These are phyloP conservation scores for Dendroctonus ponderosae DNA, from an alignment of 1,140 invertebrate genomes.

Conservation along the genomic window DNA sequence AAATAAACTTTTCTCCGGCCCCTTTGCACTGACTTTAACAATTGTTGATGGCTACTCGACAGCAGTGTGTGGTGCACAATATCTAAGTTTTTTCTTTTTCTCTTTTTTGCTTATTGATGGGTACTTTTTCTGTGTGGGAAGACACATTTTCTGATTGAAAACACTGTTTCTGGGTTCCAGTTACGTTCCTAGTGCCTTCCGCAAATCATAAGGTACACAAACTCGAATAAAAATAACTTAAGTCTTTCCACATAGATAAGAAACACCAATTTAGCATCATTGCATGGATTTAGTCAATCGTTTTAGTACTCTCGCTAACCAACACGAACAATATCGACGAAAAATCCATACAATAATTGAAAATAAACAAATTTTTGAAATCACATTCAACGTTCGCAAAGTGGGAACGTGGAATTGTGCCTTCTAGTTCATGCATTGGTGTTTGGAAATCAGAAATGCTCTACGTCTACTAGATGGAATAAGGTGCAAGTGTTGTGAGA, in stretches of 20 bases:
- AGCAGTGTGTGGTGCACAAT: slow-evolving; percentile 50
- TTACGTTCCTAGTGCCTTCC: slow-evolving; percentile 23
- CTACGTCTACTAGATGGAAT: background rate
- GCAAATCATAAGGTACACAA: slow-evolving; percentile 9
- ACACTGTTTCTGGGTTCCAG: background rate
- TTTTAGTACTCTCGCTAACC: too few relatives aligned
- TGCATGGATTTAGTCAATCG: too few relatives aligned
- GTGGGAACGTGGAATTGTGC: slow-evolving; percentile 7
- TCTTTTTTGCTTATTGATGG: slow-evolving; percentile 17
- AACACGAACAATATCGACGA: too few relatives aligned
- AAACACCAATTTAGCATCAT: slow-evolving; percentile 44
- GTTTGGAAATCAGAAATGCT: slow-evolving; percentile 7
- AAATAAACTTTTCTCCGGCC: slow-evolving; percentile 31
- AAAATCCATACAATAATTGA: too few relatives aligned
- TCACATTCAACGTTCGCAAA: slow-evolving; percentile 20
- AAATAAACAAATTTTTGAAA: slow-evolving; percentile 1
- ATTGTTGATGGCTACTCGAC: slow-evolving; percentile 47
- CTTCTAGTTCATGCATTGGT: slow-evolving; percentile 12
- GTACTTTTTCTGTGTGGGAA: slow-evolving; percentile 69
- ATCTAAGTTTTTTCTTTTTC: slow-evolving; percentile 42
- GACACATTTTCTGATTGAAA: slow-evolving; percentile 78
- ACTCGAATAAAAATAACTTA: slow-evolving; percentile 41
- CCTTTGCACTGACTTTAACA: slow-evolving; percentile 47
- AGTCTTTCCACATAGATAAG: slow-evolving; percentile 54
- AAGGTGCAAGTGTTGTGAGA: background rate